A percentile compares a stretch with the other conserved stretches of the same genome.
These are phyloP conservation scores for Glareola pratincola DNA, from an alignment of 2,113 vertebrate species.

Conservation along the genomic window DNA sequence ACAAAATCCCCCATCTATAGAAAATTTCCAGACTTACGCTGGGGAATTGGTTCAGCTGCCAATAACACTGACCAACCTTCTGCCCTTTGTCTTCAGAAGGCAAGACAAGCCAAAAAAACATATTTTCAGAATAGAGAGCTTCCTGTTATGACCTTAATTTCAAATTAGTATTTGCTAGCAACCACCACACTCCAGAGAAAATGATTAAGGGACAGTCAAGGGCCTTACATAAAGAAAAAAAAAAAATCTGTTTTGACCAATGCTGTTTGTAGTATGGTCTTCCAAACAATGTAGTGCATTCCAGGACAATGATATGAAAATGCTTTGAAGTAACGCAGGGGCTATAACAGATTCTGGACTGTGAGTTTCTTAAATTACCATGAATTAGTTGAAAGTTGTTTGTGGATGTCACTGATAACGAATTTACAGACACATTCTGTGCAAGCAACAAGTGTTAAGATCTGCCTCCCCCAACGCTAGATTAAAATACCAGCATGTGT, in stretches of 20 bases:
- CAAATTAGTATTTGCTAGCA: slow-evolving; percentile 41
- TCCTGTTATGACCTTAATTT: slow-evolving; percentile 54
- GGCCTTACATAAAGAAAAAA: neutral
- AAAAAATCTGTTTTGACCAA: neutral
- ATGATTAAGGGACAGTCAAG: slow-evolving; percentile 3
- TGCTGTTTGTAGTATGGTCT: neutral
- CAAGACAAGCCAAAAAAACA: neutral
- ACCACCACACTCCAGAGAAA: slow-evolving; percentile 50
- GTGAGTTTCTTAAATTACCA: neutral
- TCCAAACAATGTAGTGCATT: neutral
- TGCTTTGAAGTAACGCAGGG: neutral
- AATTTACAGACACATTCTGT: neutral
- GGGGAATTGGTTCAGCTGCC: slow-evolving; percentile 35
- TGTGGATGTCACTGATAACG: neutral
- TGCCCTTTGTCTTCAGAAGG: slow-evolving; percentile 33
- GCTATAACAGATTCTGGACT: neutral
- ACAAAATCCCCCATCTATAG: neutral
- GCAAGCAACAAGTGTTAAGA: neutral
- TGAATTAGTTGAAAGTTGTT: neutral
- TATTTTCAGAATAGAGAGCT: slow-evolving; percentile 3
- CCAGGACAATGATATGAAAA: neutral
- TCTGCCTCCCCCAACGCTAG: neutral
- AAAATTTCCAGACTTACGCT: neutral
- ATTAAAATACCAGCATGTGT: neutral
- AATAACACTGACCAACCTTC: neutral